Base-by-base conservation (phyloP, 2,888 invertebrate genomes). In the Synanthedon myopaeformis region DNA sequence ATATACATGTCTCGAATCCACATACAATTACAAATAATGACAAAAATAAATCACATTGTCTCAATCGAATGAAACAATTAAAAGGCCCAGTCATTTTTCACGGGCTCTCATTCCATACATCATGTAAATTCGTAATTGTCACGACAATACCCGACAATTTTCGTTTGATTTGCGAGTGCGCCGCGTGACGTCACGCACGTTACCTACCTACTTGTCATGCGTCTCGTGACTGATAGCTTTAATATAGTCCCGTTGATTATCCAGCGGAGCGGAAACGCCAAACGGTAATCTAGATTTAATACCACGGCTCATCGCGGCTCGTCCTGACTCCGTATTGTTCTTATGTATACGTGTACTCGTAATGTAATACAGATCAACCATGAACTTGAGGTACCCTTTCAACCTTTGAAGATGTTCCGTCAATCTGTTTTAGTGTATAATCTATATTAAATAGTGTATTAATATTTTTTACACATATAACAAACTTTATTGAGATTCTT, bases 211-310 rank as follows among this genome's bases (percentile, higher is more conserved):
- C 62, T 62, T 76, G 79, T 79, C 80, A 82, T 76, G 74, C 76
- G 74, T 74, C 74, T 76, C 76, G 77, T 80, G 84, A 84, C 75
- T 77, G 84, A 86, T 84, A 82, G 85, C 80, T 82, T 83, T 83
- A 84, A 83, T 84, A 83, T 74, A 79, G 82, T 81, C 79, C 77
- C 74, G 82, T 81, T 81, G 83, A 84, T 84, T 83, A 82, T 81
- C 76, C 79, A 69, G 64, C 68, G 68, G 73, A 68, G 77, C 77
- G 79, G 79, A 82, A 83, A 81, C 74, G 78, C 75, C 82, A 76
- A 79, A 78, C 76, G 76, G 76, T 84, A 85, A 85, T 84, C 85
- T 84, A 81, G 83, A 82, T 85, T 82, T 84, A 84, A 83, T 82
- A 77, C 82, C 76, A 66, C 67, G 75, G 80, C 76, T 81, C 81